Evolutionary conservation across 2,888 invertebrate species (phyloP), one percentile per base, ranked within the genome.

Genomic region (Tinea pellionella): DNA sequence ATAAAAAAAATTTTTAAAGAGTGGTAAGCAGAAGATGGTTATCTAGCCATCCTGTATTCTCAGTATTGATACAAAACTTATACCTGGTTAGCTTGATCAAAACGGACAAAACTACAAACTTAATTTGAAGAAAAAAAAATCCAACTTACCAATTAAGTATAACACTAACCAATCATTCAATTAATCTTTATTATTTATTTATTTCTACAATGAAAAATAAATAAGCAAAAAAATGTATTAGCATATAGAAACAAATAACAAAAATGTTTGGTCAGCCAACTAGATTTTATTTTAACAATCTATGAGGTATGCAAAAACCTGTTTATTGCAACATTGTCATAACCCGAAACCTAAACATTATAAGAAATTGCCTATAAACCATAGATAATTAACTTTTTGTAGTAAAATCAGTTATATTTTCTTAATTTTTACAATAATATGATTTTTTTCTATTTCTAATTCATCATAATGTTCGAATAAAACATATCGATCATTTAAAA

Each of bases 211-310:
- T 16, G 24, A 60, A 60, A n/a, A 60, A 43, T 51, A 58, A 61
- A 61, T 55, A 60, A 61, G 60, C 62, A 62, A 77, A 80, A 80
- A 77, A 72, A 69, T 60, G 55, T 61, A 61, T 64, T 62, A 61
- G 62, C 63, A 66, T 60, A 69, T 63, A 63, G 69, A 77, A 80
- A 81, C 67, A 80, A 82, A 77, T 68, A 80, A 83, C 78, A 83
- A 82, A 84, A 83, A 80, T 62, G 58, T 59, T n/a, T 18, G 2
- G 60, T 57, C 62, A 59, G 62, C 84, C 80, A 71, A 67, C 81
- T 77, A 66, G 82, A 81, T 77, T 68, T 60, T 11, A 30, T 32
- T 30, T n/a, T 9, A 0, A 1, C 64, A 74, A 78, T 80, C 82
- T 73, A 74, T 63, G 15, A 65, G 76, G 75, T 60, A 3, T 24